phyloP scores from a whole-genome alignment of 2,888 invertebrate genomes.

The Napeogenes sylphis region DNA sequence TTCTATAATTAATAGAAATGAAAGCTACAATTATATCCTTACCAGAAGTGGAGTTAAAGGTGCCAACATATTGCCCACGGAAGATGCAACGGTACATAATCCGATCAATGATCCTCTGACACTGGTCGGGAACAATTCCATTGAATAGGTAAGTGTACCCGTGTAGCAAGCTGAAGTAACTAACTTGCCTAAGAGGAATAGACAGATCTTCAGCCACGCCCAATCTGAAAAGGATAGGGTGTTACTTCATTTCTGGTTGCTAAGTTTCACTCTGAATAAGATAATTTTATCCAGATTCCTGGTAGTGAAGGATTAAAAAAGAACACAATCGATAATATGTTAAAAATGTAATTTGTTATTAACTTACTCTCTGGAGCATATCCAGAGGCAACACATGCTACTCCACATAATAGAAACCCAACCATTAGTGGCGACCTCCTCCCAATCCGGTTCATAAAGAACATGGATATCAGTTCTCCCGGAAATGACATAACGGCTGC shows the following conservation, averaged over 20 bases:
- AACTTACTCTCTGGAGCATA: constrained; percentile 13
- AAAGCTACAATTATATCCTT: constrained; percentile 20
- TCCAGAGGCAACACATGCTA: constrained; percentile 25
- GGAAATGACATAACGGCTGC: constrained; percentile 63
- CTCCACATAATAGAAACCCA: constrained; percentile 51
- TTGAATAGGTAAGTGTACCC: constrained; percentile 78
- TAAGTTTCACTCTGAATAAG: no score
- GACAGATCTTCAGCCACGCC: not conserved
- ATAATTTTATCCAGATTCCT: not conserved
- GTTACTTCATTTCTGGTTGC: no score
- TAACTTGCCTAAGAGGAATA: not conserved
- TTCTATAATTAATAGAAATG: no score
- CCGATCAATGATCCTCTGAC: constrained; percentile 79
- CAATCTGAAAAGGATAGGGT: not conserved
- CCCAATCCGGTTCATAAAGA: constrained; percentile 60
- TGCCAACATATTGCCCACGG: constrained; percentile 79
- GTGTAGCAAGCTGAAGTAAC: constrained; percentile 70
- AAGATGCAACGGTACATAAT: constrained; percentile 76
- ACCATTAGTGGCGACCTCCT: constrained; percentile 52
- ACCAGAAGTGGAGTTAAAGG: constrained; percentile 79
- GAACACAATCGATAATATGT: no score
- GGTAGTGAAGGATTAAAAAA: no score
- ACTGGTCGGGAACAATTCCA: constrained; percentile 82
- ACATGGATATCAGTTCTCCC: constrained; percentile 55
- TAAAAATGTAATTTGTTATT: no score